A percentile compares a stretch with the other conserved stretches of the same genome.
Conservation (phyloP, 1,140 invertebrate genomes). For the Galleria mellonella region DNA sequence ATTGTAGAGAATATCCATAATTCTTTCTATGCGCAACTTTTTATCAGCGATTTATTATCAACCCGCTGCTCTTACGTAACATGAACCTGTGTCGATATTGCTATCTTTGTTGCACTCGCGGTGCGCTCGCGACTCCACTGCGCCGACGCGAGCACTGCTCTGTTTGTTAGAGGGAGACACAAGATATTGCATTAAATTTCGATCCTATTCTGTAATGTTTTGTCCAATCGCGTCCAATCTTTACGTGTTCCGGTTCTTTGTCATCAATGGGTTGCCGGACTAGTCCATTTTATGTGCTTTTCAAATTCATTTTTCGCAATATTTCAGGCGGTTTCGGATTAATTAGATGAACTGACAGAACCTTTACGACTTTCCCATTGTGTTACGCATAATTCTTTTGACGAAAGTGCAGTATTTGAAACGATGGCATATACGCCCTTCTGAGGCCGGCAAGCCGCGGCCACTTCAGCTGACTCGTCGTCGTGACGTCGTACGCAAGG, state of each 20-base stretch:
- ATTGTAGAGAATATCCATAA: conserved; percentile 24
- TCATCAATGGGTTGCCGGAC: conserved; percentile 76
- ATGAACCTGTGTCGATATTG: conserved; percentile 34
- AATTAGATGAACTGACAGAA: no score
- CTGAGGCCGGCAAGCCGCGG: conserved; percentile 62
- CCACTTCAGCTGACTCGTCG: conserved; percentile 78
- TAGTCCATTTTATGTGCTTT: conserved; percentile 61
- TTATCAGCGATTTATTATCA: conserved; percentile 70
- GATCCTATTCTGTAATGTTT: conserved; percentile 70
- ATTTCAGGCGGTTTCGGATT: conserved; percentile 16
- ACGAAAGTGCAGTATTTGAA: conserved; percentile 35
- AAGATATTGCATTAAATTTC: conserved; percentile 63
- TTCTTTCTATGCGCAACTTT: conserved; percentile 44
- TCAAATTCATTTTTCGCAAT: conserved; percentile 46
- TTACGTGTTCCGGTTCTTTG: conserved; percentile 75
- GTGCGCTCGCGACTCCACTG: conserved; percentile 7
- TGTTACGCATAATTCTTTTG: no score
- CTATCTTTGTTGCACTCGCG: conserved; percentile 27
- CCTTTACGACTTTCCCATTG: no score
- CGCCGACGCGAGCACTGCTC: conserved; percentile 6
- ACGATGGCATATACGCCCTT: conserved; percentile 50
- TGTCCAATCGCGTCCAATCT: conserved; percentile 73
- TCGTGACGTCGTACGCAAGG: conserved; percentile 72
- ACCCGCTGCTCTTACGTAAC: conserved; percentile 56
- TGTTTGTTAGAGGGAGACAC: conserved; percentile 34